Base-by-base conservation (phyloP, 2,797 vertebrate genomes). In the Bovichtus diacanthus region DNA sequence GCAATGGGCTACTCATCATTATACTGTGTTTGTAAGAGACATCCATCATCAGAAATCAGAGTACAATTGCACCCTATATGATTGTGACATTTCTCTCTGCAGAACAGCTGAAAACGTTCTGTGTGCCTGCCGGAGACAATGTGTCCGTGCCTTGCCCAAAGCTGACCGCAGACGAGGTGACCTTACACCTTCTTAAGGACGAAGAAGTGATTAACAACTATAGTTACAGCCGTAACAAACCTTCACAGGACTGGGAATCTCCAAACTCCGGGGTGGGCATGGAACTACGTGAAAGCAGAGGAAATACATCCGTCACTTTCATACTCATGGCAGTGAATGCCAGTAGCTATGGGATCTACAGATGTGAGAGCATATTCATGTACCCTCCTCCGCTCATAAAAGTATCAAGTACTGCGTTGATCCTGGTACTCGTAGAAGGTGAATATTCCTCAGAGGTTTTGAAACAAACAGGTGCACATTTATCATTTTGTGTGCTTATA, bases 371-470 rank as follows among this genome's bases (percentile, higher is more conserved):
- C 1, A 2, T 0, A 0, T 3, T 0, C 9, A 1, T 0, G 0
- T 91, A 1, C 62, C 94, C 94, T 9, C 93, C 94, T 29, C 94
- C 95, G 0, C 0, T 19, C 0, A 0, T 0, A 1, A 2, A 0
- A 15, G 1, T 0, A 0, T 0, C 1, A 43, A 13, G 2, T 11
- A 0, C 3, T 3, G 2, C 41, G 23, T 16, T 2, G 12, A 71
- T 74, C 41, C 18, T 88, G 6, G 43, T 94, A 19, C 56, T 83
- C 0, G 21, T 76, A 23, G 15, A 90, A 75, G 89, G 94, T 95
- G 87, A 70, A 62, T 74, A 38, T 27, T 16, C 4, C 3, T 1
- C 13, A 5, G 2, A 46, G 27, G 2, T 53, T 9, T 46, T 16
- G 9, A 56, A 15, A 6, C 4, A 34, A 55, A n/a, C 5, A 13